Conservation (phyloP, 2,113 vertebrate genomes). For the Salvator merianae region DNA sequence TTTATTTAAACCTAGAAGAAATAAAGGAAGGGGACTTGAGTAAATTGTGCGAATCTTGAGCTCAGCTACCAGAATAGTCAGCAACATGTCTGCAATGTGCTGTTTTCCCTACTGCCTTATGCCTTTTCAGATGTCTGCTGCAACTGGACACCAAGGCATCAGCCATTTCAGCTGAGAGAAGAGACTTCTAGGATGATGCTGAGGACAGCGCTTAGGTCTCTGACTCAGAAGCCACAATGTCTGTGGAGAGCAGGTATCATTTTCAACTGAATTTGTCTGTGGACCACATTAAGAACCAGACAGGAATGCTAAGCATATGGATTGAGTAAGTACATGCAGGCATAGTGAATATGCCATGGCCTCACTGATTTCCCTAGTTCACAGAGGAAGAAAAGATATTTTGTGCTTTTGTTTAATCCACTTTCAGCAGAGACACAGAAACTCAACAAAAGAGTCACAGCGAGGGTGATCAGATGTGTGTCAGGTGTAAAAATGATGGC, state of each 20-base stretch:
- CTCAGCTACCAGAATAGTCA: background rate
- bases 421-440: background rate
- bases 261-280: background rate
- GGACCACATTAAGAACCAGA: constrained; percentile 1
- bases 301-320: background rate
- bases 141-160: background rate
- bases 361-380: too few relatives aligned
- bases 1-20: background rate
- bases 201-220: background rate
- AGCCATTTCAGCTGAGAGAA: background rate
- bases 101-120: background rate
- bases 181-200: background rate
- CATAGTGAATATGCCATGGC: background rate
- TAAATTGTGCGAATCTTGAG: background rate
- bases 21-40: background rate
- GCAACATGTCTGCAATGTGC: background rate
- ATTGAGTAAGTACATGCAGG: background rate
- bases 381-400: background rate
- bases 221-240: background rate
- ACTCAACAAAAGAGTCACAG: too few relatives aligned
- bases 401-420: background rate
- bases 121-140: background rate
- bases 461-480: too few relatives aligned
- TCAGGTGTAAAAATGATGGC: too few relatives aligned
- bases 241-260: background rate